Conservation (phyloP, 1,140 invertebrate genomes). For the Aporrectodea caliginosa region DNA sequence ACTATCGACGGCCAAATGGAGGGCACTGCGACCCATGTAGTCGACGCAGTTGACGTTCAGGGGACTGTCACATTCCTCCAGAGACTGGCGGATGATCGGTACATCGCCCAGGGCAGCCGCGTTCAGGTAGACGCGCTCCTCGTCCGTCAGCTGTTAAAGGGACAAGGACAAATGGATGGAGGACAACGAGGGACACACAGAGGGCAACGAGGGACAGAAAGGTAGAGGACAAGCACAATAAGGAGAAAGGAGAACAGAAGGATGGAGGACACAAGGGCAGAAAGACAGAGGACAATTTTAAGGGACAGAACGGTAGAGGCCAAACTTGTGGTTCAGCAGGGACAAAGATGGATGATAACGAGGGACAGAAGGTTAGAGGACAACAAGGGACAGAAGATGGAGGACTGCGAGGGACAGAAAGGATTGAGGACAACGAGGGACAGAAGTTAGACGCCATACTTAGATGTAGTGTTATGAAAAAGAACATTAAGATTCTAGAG, state of each 20-base stretch:
- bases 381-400: too few species aligned
- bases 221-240: too few species aligned
- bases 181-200: neutral
- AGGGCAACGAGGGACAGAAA: neutral
- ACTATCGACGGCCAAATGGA: slow-evolving; percentile 80
- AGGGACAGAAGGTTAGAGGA: too few species aligned
- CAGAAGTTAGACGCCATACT: too few species aligned
- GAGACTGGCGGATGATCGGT: slow-evolving; percentile 33
- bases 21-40: slow-evolving; percentile 69
- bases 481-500: too few species aligned
- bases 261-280: neutral
- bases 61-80: slow-evolving; percentile 43
- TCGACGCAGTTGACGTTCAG: slow-evolving; percentile 86
- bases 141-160: slow-evolving; percentile 49
- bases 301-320: too few species aligned
- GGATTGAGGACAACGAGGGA: too few species aligned
- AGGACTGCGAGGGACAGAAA: too few species aligned
- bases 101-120: slow-evolving; percentile 51
- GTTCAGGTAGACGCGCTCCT: slow-evolving; percentile 54
- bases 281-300: too few species aligned
- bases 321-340: too few species aligned
- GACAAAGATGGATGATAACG: too few species aligned
- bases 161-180: neutral
- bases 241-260: neutral
- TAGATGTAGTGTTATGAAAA: too few species aligned